Evolutionary conservation across 2,113 vertebrate genomes (phyloP).

Genomic region (Neodon shergylaensis): DNA sequence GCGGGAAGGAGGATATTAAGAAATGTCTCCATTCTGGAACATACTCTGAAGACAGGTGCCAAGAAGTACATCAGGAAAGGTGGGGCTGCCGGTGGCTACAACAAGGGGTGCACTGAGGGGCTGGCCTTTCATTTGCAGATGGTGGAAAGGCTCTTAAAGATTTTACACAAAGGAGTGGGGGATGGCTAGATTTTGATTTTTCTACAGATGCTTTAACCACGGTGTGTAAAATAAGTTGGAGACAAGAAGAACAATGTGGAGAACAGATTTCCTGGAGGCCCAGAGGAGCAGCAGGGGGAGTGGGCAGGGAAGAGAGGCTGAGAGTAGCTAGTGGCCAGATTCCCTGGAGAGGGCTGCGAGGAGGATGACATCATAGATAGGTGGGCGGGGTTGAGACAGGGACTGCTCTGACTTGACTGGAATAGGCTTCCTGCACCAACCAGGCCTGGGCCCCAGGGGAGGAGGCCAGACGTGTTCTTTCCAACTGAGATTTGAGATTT

Average conservation of each 20-base stretch:
- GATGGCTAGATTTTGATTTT: background rate
- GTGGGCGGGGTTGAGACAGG: background rate
- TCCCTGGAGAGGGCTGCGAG: background rate
- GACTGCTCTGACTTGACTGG: background rate
- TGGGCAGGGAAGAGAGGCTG: background rate
- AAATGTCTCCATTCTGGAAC: background rate
- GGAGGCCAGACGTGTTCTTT: background rate
- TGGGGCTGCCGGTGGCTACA: background rate
- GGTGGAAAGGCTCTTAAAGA: background rate
- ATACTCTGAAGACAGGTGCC: background rate
- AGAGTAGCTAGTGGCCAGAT: background rate
- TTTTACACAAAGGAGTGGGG: fast-evolving
- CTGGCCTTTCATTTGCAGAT: background rate
- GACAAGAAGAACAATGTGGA: fast-evolving
- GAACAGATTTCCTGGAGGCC: fast-evolving
- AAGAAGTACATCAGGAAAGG: too few species aligned
- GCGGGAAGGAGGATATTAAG: background rate
- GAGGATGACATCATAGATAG: background rate
- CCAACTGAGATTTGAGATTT: background rate
- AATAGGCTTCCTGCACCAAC: background rate
- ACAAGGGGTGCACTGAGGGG: background rate
- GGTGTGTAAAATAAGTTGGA: background rate
- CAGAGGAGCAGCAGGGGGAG: fast-evolving
- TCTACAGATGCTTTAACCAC: background rate
- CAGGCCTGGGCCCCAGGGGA: background rate